phyloP scores from a whole-genome alignment of 2,888 invertebrate genomes.

The Carpatolechia fugitivella region DNA sequence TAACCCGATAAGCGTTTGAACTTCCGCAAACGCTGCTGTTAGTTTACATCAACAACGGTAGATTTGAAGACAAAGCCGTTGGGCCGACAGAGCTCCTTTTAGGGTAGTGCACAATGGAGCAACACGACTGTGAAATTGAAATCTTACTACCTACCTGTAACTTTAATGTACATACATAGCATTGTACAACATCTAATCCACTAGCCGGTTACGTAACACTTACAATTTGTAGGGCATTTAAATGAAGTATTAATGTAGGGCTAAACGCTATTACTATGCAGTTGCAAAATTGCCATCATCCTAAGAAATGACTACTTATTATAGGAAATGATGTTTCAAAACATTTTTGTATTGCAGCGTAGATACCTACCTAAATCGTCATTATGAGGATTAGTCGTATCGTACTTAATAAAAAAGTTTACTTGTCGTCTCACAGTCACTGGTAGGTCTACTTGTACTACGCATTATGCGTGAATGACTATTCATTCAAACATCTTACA shows the following conservation, averaged over 20 bases:
- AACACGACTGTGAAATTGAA: constrained; percentile 8
- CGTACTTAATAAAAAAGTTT: too few species aligned
- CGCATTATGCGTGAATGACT: constrained; percentile 16
- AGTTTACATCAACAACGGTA: neutral
- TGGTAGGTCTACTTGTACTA: constrained; percentile 6
- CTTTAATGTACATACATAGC: neutral
- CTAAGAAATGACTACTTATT: constrained; percentile 15
- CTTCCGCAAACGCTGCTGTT: constrained; percentile 2
- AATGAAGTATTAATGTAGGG: constrained; percentile 6
- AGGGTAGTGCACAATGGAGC: constrained; percentile 1
- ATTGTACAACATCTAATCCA: constrained; percentile 6
- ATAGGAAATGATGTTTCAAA: constrained; percentile 4
- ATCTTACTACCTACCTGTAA: neutral
- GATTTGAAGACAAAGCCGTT: neutral
- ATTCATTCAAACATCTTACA: constrained; percentile 30
- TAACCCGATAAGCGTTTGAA: neutral
- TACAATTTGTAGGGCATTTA: constrained; percentile 10
- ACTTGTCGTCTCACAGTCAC: constrained; percentile 2
- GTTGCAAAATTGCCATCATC: constrained; percentile 23
- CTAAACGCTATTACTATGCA: constrained; percentile 16
- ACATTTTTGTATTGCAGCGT: too few species aligned
- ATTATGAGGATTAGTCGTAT: too few species aligned
- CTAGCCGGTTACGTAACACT: constrained; percentile 2
- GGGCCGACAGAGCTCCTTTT: neutral
- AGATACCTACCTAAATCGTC: too few species aligned